A percentile compares a stretch with the other conserved stretches of the same genome.
Evolutionary conservation across 2,113 vertebrate species (phyloP).

Genomic region (Noctilio leporinus): DNA sequence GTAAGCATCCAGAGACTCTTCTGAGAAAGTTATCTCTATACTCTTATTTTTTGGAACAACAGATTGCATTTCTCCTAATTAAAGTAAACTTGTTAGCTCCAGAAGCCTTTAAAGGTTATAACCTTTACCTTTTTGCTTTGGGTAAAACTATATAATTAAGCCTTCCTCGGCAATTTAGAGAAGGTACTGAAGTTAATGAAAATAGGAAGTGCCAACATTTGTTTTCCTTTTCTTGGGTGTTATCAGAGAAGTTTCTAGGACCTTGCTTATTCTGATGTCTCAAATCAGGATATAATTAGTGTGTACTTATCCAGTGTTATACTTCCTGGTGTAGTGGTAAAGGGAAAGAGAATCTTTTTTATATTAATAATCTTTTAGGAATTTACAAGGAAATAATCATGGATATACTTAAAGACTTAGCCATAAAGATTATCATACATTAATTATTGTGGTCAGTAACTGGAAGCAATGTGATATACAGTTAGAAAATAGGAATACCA

Average conservation of each 20-base stretch:
- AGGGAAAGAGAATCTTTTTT: neutral
- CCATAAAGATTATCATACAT: neutral
- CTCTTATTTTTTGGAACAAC: neutral
- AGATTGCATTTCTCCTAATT: constrained; percentile 17
- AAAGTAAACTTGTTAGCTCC: neutral
- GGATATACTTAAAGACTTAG: neutral
- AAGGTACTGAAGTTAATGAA: constrained; percentile 14
- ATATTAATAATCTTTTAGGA: neutral
- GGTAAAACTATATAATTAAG: constrained; percentile 3
- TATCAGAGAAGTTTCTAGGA: constrained; percentile 17
- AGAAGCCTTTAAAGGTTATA: neutral
- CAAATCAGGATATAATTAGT: constrained; percentile 8
- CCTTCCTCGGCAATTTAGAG: neutral
- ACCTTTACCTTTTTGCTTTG: constrained; percentile 2
- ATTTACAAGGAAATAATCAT: constrained; percentile 8
- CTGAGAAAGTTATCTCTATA: neutral
- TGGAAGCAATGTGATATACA: neutral
- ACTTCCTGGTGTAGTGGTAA: neutral
- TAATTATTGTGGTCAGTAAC: constrained; percentile 20
- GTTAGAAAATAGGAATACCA: neutral
- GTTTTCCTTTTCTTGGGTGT: constrained; percentile 1
- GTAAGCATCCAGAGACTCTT: constrained; percentile 68
- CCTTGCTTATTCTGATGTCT: constrained; percentile 4
- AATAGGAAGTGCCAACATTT: neutral
- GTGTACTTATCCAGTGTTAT: neutral